Conservation (phyloP, 2,113 vertebrate genomes). For the Capreolus pygargus region DNA sequence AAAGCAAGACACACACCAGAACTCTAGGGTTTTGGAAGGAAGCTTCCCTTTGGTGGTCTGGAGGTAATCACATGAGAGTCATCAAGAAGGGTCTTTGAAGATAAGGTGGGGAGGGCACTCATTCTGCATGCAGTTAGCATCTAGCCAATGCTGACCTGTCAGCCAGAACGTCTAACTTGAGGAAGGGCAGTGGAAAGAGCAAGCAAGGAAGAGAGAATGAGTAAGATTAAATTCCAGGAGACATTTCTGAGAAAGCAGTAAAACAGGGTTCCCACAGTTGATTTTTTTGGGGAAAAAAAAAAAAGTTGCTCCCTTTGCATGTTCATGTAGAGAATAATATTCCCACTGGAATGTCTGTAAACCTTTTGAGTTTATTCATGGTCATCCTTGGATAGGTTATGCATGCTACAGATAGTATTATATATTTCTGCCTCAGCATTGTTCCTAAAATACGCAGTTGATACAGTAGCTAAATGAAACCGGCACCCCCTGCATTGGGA, state of each 20-base stretch:
- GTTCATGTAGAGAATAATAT: neutral
- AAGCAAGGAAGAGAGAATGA: neutral
- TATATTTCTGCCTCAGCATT: neutral
- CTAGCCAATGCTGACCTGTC: no score
- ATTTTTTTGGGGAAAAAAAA: neutral
- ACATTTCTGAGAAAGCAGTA: neutral
- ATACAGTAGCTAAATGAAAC: neutral
- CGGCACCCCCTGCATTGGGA: fast-evolving
- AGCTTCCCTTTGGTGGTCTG: neutral
- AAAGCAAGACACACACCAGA: neutral
- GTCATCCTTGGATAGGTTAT: neutral
- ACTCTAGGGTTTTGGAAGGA: neutral
- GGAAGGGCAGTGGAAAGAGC: neutral
- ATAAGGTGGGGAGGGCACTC: no score
- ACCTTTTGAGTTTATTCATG: neutral
- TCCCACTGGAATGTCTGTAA: neutral
- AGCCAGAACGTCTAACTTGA: no score
- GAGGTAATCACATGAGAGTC: neutral
- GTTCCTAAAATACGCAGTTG: neutral
- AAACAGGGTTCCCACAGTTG: neutral
- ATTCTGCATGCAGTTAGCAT: no score
- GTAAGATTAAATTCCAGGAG: neutral
- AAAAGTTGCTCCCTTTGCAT: neutral
- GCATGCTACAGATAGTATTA: neutral
- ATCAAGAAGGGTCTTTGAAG: neutral